Percentiles rank a stretch among this genome's conserved stretches.
Conservation (phyloP, 1,140 invertebrate genomes). For the Calephelis nemesis region DNA sequence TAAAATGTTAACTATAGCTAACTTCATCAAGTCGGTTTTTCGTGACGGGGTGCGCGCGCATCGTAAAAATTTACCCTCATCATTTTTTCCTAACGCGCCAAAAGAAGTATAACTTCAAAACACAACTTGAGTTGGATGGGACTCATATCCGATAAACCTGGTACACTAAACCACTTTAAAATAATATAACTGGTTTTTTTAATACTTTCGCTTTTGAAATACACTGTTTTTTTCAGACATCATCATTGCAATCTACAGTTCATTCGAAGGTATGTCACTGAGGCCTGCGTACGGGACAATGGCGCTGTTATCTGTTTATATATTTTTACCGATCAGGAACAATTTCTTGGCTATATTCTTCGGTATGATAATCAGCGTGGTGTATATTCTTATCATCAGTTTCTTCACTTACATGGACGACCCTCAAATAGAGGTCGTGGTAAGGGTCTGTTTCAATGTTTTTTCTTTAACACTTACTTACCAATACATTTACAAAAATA, state of each 20-base stretch:
- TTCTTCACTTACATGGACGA: constrained; percentile 83
- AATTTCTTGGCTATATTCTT: constrained; percentile 84
- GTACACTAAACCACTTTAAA: no score
- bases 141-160: no score
- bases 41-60: no score
- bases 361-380: constrained; percentile 82
- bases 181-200: constrained; percentile 24
- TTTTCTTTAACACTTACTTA: background rate
- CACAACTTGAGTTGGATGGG: no score
- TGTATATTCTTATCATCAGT: constrained; percentile 82
- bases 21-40: no score
- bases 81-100: no score
- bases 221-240: constrained; percentile 47
- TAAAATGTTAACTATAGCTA: no score
- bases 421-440: constrained; percentile 53
- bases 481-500: no score
- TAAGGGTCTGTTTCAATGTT: constrained; percentile 39
- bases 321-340: constrained; percentile 87
- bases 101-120: no score
- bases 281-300: constrained; percentile 86
- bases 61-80: no score
- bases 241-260: constrained; percentile 63
- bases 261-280: constrained; percentile 70
- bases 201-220: no score
- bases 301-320: constrained; percentile 86